Conservation (phyloP, 2,113 vertebrate genomes). For the Stomatorhinus ivindoensis region DNA sequence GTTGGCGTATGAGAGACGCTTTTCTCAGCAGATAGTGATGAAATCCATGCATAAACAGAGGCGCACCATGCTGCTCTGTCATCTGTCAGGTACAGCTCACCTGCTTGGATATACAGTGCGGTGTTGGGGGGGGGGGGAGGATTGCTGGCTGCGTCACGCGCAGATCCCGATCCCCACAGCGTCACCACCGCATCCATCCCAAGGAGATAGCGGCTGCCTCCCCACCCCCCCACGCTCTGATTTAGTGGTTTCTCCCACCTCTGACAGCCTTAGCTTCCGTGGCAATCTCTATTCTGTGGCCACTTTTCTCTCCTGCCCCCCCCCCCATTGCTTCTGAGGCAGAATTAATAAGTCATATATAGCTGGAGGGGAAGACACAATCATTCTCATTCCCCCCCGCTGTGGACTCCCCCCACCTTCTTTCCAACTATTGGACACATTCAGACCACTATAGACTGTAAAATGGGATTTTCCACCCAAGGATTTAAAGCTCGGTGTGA, state of each 20-base stretch:
- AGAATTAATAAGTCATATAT: conserved; percentile 5
- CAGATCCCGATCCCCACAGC: background rate
- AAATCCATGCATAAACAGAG: background rate
- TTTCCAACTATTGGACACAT: background rate
- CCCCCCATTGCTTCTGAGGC: background rate
- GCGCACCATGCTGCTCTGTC: background rate
- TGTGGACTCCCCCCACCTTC: background rate
- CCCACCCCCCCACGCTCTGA: background rate
- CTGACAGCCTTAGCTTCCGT: background rate
- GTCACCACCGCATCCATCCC: background rate
- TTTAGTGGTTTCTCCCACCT: background rate
- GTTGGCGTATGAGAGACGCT: background rate
- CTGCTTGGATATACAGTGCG: background rate
- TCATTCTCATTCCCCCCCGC: background rate
- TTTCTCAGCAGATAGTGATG: background rate
- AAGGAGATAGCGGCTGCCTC: background rate
- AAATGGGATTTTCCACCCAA: background rate
- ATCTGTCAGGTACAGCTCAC: background rate
- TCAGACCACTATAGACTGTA: background rate
- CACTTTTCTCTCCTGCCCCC: background rate
- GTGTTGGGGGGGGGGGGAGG: background rate
- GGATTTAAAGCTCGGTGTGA: background rate
- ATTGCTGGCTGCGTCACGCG: too few species aligned
- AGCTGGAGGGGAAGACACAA: background rate
- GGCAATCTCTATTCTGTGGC: background rate